These are phyloP conservation scores for Ranitomeya imitator DNA, from an alignment of 2,113 vertebrate species.

Conservation along the genomic window DNA sequence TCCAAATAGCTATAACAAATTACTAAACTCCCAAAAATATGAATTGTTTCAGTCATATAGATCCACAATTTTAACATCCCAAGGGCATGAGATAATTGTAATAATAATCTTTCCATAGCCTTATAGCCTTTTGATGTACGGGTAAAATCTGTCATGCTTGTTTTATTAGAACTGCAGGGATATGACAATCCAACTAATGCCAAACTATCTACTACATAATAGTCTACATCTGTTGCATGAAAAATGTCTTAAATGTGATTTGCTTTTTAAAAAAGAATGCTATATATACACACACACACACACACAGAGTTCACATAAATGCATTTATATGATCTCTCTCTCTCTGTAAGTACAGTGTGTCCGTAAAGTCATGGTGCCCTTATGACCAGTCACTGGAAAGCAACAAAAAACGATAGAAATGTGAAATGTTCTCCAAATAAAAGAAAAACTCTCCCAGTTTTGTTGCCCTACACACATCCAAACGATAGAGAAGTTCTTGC, in stretches of 20 bases:
- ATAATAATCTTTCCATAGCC: slow-evolving; percentile 7
- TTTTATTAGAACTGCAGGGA: slow-evolving; percentile 19
- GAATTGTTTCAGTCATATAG: background rate
- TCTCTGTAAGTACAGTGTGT: too few species aligned
- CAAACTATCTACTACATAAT: slow-evolving; percentile 19
- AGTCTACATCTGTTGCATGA: slow-evolving; percentile 24
- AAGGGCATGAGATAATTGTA: slow-evolving; percentile 16
- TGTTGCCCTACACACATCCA: too few species aligned
- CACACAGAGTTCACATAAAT: too few species aligned
- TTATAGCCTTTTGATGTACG: slow-evolving; percentile 9
- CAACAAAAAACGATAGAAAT: too few species aligned
- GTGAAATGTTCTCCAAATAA: too few species aligned
- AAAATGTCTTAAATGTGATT: slow-evolving; percentile 29
- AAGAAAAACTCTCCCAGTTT: too few species aligned
- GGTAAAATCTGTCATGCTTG: slow-evolving; percentile 13
- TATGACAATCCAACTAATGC: slow-evolving; percentile 38
- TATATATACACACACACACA: background rate
- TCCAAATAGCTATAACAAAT: background rate
- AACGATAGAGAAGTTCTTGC: too few species aligned
- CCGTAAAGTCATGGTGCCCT: too few species aligned
- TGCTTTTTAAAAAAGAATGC: background rate
- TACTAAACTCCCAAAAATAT: background rate
- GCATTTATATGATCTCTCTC: too few species aligned
- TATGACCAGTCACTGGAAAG: too few species aligned
- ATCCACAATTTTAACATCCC: background rate